Conservation (phyloP, 2,888 invertebrate species). For the Homarus gammarus region DNA sequence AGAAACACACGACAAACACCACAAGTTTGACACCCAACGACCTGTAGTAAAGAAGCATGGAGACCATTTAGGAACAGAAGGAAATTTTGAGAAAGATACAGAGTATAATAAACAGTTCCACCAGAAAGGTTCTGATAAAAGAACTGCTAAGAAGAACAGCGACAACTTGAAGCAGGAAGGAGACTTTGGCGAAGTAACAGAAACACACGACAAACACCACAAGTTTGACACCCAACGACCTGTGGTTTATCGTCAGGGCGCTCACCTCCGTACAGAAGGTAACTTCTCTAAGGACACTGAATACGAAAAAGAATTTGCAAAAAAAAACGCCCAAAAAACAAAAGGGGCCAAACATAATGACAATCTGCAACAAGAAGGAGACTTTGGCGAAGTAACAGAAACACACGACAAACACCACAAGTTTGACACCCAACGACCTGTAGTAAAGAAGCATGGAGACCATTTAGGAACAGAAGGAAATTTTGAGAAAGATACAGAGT, state of each 20-base stretch:
- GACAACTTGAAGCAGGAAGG: slow-evolving; percentile 45
- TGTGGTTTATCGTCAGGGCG: neutral
- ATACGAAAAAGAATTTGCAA: slow-evolving; percentile 28
- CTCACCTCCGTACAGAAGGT: slow-evolving; percentile 30
- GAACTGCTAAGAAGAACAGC: slow-evolving; percentile 6
- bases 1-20: slow-evolving; percentile 34
- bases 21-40: slow-evolving; percentile 27
- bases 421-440: slow-evolving; percentile 41
- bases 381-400: slow-evolving; percentile 45
- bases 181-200: slow-evolving; percentile 39
- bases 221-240: slow-evolving; percentile 40
- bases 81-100: slow-evolving; percentile 41
- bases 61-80: slow-evolving; percentile 36
- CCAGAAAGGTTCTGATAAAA: slow-evolving; percentile 5
- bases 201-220: slow-evolving; percentile 29
- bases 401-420: slow-evolving; percentile 20
- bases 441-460: neutral
- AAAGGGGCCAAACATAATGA: slow-evolving; percentile 25
- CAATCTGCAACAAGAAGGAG: slow-evolving; percentile 37
- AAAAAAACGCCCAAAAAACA: slow-evolving; percentile 5
- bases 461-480: slow-evolving; percentile 42
- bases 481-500: slow-evolving; percentile 47
- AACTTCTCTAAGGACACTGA: slow-evolving; percentile 35
- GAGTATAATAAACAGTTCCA: slow-evolving; percentile 44
- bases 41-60: neutral